Evolutionary conservation across 2,797 vertebrate genomes (phyloP).

Genomic region (Austrolebias charrua): DNA sequence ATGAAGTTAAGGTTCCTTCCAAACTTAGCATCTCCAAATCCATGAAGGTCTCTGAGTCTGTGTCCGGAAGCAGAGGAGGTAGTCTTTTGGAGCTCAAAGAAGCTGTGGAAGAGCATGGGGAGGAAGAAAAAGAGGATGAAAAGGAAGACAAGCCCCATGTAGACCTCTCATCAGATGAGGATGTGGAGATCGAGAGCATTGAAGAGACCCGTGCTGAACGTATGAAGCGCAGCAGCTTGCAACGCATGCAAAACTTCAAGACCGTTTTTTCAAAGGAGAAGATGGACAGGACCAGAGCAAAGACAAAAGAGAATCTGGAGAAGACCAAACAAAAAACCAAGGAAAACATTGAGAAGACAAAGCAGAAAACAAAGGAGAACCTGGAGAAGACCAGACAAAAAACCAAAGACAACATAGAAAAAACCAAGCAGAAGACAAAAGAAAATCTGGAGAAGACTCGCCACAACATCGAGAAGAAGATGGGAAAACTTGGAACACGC

Average conservation of each 20-base stretch:
- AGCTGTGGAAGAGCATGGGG: slow-evolving; percentile 65
- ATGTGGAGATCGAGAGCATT: slow-evolving; percentile 87
- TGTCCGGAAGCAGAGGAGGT: slow-evolving; percentile 84
- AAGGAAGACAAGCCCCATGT: slow-evolving; percentile 84
- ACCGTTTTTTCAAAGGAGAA: slow-evolving; percentile 96
- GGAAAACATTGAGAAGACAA: slow-evolving; percentile 95
- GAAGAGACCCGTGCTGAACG: slow-evolving; percentile 92
- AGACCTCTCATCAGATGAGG: slow-evolving; percentile 95
- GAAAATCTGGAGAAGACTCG: slow-evolving; percentile 92
- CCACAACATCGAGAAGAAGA: slow-evolving; percentile 97
- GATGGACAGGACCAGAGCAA: slow-evolving; percentile 94
- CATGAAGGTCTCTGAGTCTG: slow-evolving; percentile 85
- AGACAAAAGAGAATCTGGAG: slow-evolving; percentile 92
- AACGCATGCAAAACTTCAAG: slow-evolving; percentile 93
- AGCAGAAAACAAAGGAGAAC: slow-evolving; percentile 90
- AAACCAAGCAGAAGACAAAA: slow-evolving; percentile 76
- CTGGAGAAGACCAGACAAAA: slow-evolving; percentile 87
- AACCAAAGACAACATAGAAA: slow-evolving; percentile 80
- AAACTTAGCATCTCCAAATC: slow-evolving; percentile 92
- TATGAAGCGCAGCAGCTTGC: slow-evolving; percentile 91
- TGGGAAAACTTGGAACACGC: slow-evolving; percentile 93
- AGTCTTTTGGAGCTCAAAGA: slow-evolving; percentile 78
- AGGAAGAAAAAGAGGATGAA: slow-evolving; percentile 78
- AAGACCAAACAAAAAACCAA: slow-evolving; percentile 92
- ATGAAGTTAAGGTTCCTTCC: slow-evolving; percentile 92